Conservation (phyloP, 2,888 invertebrate species). For the Tinea semifulvella region DNA sequence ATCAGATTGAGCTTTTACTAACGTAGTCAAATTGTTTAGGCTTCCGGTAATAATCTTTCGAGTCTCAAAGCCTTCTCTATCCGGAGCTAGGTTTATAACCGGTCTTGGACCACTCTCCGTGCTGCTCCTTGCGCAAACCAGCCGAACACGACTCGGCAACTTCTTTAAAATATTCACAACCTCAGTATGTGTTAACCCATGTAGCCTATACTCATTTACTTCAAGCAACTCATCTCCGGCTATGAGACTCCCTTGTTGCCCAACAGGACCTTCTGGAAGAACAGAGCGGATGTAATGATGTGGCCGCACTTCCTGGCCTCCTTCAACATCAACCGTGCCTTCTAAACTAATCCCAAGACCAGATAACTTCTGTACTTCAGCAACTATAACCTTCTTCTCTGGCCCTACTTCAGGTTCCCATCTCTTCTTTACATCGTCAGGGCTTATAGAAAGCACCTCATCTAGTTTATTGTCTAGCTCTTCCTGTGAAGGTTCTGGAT, state of each 20-base stretch:
- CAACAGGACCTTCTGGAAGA: constrained; percentile 95
- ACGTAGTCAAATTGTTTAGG: constrained; percentile 79
- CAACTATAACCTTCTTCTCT: constrained; percentile 88
- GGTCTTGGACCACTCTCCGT: constrained; percentile 73
- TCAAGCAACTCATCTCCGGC: constrained; percentile 97
- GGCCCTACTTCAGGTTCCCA: constrained; percentile 84
- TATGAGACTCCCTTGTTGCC: constrained; percentile 85
- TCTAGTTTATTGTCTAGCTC: constrained; percentile 57
- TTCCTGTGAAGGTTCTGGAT: constrained; percentile 57
- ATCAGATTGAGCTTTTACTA: constrained; percentile 95
- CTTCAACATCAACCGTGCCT: constrained; percentile 98
- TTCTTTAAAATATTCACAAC: constrained; percentile 96
- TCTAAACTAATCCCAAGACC: constrained; percentile 97
- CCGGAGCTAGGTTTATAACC: constrained; percentile 81
- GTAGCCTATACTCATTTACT: constrained; percentile 91
- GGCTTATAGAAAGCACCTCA: constrained; percentile 63
- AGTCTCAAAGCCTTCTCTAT: constrained; percentile 81
- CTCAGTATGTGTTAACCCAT: constrained; percentile 95
- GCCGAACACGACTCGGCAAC: constrained; percentile 86
- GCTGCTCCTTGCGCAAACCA: constrained; percentile 86
- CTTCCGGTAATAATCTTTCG: constrained; percentile 87
- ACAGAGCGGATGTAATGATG: constrained; percentile 98
- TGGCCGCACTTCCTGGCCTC: constrained; percentile 95
- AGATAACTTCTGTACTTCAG: constrained; percentile 90
- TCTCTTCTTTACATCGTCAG: constrained; percentile 77